These are phyloP conservation scores for Bufotes viridis DNA, from an alignment of 2,797 vertebrate species.

Conservation along the genomic window DNA sequence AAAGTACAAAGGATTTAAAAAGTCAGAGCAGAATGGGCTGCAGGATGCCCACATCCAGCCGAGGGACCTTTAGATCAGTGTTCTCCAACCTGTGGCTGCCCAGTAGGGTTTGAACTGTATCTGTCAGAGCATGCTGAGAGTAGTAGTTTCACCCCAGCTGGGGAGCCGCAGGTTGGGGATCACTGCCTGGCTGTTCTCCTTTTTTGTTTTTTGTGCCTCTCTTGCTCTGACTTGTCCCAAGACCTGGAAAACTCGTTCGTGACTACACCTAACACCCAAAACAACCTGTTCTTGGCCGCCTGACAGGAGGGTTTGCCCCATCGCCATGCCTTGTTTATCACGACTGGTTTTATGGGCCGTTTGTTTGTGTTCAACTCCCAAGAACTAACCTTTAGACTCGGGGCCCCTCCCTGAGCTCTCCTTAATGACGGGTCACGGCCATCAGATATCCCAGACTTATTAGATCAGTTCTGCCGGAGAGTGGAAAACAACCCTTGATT, in stretches of 20 bases:
- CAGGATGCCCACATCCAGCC: too few relatives aligned
- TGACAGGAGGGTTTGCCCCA: slow-evolving; percentile 68
- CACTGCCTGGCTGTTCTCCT: neutral
- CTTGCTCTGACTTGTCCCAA: slow-evolving; percentile 75
- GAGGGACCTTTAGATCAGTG: too few relatives aligned
- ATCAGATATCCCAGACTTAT: neutral
- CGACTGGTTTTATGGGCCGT: slow-evolving; percentile 65
- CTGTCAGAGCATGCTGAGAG: neutral
- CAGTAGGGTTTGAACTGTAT: too few relatives aligned
- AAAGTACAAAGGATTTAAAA: too few relatives aligned
- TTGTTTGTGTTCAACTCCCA: slow-evolving; percentile 64
- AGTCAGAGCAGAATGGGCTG: too few relatives aligned
- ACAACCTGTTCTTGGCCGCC: slow-evolving; percentile 71
- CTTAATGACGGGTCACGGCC: slow-evolving; percentile 47
- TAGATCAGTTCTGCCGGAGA: neutral
- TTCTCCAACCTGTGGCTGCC: too few relatives aligned
- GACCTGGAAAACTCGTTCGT: slow-evolving; percentile 78
- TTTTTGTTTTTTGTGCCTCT: slow-evolving; percentile 65
- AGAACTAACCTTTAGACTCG: slow-evolving; percentile 62
- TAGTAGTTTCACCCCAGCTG: neutral
- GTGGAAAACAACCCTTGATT: neutral
- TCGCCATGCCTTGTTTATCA: slow-evolving; percentile 63
- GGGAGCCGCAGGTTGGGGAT: neutral
- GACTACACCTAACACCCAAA: slow-evolving; percentile 75
- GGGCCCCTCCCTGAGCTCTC: slow-evolving; percentile 34